Percentiles rank a stretch among this genome's conserved stretches.
Conservation (phyloP, 2,888 invertebrate species). For the Torymus aiolomorphi region DNA sequence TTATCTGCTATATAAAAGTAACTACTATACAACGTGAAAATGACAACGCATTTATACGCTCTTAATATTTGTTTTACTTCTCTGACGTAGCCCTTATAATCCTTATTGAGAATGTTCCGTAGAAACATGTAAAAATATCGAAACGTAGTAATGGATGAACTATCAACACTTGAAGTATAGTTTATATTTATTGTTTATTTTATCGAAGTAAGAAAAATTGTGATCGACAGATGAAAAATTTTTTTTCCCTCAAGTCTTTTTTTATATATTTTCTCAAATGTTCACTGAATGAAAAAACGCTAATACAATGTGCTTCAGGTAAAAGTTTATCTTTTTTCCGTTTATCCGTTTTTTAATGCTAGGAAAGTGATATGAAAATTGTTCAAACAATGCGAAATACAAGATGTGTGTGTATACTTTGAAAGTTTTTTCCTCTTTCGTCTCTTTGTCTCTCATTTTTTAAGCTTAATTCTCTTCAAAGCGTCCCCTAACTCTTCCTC, state of each 20-base stretch:
- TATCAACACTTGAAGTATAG: constrained; percentile 47
- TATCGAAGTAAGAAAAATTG: constrained; percentile 48
- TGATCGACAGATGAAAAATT: constrained; percentile 43
- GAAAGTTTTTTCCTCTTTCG: constrained; percentile 13
- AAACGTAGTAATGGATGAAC: constrained; percentile 55
- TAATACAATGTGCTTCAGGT: constrained; percentile 16
- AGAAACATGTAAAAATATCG: constrained; percentile 59
- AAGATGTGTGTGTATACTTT: constrained; percentile 12
- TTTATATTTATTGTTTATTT: constrained; percentile 42
- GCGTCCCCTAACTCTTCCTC: constrained; percentile 13
- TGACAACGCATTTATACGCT: constrained; percentile 57
- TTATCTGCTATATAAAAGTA: constrained; percentile 58
- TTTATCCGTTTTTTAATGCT: constrained; percentile 21
- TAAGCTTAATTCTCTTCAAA: constrained; percentile 46
- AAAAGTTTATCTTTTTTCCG: too few relatives aligned
- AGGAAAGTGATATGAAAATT: constrained; percentile 46
- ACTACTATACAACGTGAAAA: constrained; percentile 62
- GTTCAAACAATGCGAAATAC: constrained; percentile 44
- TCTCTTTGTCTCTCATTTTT: neutral
- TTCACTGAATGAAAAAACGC: constrained; percentile 39
- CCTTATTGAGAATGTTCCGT: constrained; percentile 56
- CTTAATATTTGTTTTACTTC: constrained; percentile 35
- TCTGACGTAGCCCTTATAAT: constrained; percentile 47
- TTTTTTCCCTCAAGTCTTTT: constrained; percentile 23
- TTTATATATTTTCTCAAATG: constrained; percentile 39